phyloP scores from a whole-genome alignment of 2,797 vertebrate species.

The Siniperca obscura region DNA sequence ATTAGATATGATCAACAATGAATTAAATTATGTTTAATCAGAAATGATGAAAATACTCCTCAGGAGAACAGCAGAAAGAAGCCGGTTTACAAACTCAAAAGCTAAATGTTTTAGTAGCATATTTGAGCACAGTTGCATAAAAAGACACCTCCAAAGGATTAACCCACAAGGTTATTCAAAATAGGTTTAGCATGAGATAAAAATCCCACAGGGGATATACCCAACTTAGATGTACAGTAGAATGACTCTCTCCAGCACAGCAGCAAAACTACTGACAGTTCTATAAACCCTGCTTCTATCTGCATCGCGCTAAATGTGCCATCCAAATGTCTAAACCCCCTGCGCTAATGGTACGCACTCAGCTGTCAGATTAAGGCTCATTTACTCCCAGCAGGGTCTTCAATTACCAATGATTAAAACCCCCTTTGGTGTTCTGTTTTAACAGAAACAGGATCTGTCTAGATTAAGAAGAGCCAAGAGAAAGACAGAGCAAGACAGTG shows the following conservation, averaged over 20 bases:
- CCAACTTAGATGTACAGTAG: constrained; percentile 14
- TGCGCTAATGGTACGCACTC: constrained; percentile 75
- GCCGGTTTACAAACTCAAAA: neutral
- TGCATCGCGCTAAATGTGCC: constrained; percentile 44
- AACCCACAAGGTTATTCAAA: constrained; percentile 46
- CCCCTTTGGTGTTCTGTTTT: constrained; percentile 71
- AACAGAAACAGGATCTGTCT: constrained; percentile 59
- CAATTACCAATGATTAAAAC: constrained; percentile 85
- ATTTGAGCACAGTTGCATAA: constrained; percentile 13
- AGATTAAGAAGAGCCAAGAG: constrained; percentile 59
- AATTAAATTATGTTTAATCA: constrained; percentile 31
- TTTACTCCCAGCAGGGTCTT: constrained; percentile 84
- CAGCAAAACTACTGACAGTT: constrained; percentile 34
- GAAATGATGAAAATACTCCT: constrained; percentile 9
- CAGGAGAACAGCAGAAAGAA: neutral
- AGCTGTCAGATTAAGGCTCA: constrained; percentile 84
- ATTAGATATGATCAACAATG: constrained; percentile 28
- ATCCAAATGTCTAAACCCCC: constrained; percentile 64
- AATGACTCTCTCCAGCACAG: neutral
- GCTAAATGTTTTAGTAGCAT: constrained; percentile 8
- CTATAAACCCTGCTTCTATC: constrained; percentile 64
- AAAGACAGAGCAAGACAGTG: neutral
- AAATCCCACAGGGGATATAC: constrained; percentile 31
- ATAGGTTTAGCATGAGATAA: constrained; percentile 37
- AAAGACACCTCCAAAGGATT: constrained; percentile 29